A percentile compares a stretch with the other conserved stretches of the same genome.
phyloP scores from a whole-genome alignment of 1,140 invertebrate genomes.

The Drosophila leontia region DNA sequence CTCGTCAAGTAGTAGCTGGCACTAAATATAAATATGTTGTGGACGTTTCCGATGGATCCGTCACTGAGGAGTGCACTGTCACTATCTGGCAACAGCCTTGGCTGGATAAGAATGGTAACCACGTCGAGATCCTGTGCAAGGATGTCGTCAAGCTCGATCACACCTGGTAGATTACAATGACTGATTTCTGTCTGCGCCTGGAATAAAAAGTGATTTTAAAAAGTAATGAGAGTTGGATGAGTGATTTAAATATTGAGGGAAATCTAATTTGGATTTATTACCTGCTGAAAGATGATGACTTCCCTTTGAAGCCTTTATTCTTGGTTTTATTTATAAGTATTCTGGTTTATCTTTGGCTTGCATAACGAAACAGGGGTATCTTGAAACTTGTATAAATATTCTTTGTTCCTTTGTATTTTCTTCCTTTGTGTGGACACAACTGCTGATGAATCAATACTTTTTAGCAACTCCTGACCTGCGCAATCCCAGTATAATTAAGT shows the following conservation, averaged over 20 bases:
- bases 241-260: background rate
- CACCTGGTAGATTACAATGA: slow-evolving; percentile 5
- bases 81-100: background rate
- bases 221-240: background rate
- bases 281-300: background rate
- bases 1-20: background rate
- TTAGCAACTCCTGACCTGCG: slow-evolving; percentile 8
- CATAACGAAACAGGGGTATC: background rate
- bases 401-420: slow-evolving; percentile 1
- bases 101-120: background rate
- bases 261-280: background rate
- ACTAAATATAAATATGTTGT: background rate
- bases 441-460: background rate
- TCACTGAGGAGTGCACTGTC: slow-evolving; percentile 3
- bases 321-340: background rate
- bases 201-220: slow-evolving; percentile 14
- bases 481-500: background rate
- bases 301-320: background rate
- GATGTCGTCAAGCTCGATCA: background rate
- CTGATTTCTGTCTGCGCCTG: background rate
- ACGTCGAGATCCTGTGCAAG: slow-evolving; percentile 3
- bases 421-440: background rate
- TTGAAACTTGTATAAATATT: too few relatives aligned
- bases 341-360: background rate
- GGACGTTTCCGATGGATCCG: background rate